Evolutionary conservation across 2,888 invertebrate genomes (phyloP).

Genomic region (Poecilus cupreus): DNA sequence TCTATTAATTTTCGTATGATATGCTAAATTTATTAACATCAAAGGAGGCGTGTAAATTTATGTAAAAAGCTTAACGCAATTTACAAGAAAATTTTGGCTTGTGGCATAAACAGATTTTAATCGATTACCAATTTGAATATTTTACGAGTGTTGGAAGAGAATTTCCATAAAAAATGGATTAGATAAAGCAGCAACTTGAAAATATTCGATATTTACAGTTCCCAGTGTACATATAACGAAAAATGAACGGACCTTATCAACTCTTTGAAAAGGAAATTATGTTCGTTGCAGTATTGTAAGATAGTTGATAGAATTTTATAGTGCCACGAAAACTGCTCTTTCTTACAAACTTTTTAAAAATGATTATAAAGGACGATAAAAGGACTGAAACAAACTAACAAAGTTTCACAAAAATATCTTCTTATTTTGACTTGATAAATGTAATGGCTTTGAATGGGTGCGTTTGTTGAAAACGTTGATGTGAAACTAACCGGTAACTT

Average conservation of each 20-base stretch:
- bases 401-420: constrained; percentile 3
- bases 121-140: constrained; percentile 40
- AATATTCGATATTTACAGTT: constrained; percentile 18
- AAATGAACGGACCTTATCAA: constrained; percentile 19
- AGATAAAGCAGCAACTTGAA: constrained; percentile 12
- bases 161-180: constrained; percentile 33
- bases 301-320: constrained; percentile 9
- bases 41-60: constrained; percentile 1
- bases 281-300: not conserved
- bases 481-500: constrained; percentile 5
- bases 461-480: not conserved
- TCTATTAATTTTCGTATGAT: not conserved
- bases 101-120: constrained; percentile 32
- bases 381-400: not conserved
- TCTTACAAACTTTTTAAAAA: constrained; percentile 17
- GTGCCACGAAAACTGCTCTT: not conserved
- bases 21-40: constrained; percentile 25
- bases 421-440: constrained; percentile 23
- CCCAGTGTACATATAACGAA: not conserved
- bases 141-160: constrained; percentile 11
- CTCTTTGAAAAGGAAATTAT: constrained; percentile 5
- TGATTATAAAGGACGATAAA: constrained; percentile 9
- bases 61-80: constrained; percentile 18
- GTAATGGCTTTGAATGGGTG: constrained; percentile 18
- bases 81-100: constrained; percentile 31